Conservation (phyloP, 2,888 invertebrate genomes). For the Eretmocerus hayati region DNA sequence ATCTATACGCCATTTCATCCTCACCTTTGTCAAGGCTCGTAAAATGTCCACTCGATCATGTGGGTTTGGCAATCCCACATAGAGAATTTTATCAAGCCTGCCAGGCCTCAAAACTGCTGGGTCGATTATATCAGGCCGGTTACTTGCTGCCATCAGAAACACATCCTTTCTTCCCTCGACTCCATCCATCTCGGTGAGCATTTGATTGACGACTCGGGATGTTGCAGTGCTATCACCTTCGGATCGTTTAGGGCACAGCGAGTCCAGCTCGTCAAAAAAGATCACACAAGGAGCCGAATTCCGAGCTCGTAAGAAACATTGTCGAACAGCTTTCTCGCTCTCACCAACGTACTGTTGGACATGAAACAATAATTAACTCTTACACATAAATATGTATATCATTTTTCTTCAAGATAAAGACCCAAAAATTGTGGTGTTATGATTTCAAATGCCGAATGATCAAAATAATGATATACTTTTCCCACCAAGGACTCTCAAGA, state of each 20-base stretch:
- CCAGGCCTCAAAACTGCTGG: conserved; percentile 89
- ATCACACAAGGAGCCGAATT: conserved; percentile 97
- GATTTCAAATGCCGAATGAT: neutral
- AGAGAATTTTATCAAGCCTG: conserved; percentile 81
- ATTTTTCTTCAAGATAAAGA: too few species aligned
- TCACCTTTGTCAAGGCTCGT: conserved; percentile 77
- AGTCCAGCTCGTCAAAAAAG: conserved; percentile 98
- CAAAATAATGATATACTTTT: too few species aligned
- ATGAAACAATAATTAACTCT: conserved; percentile 20
- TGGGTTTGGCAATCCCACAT: conserved; percentile 78
- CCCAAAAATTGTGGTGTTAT: neutral
- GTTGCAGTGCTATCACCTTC: conserved; percentile 68
- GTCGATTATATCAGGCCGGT: conserved; percentile 94
- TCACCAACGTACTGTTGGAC: conserved; percentile 85
- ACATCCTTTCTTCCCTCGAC: conserved; percentile 86
- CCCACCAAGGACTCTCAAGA: too few species aligned
- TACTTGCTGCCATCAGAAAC: conserved; percentile 92
- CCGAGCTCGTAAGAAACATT: conserved; percentile 87
- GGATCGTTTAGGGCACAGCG: conserved; percentile 84
- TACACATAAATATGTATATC: too few species aligned
- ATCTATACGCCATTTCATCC: too few species aligned
- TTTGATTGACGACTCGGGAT: conserved; percentile 87
- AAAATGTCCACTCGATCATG: conserved; percentile 83
- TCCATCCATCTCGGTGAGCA: conserved; percentile 98
- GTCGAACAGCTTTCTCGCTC: conserved; percentile 94